Evolutionary conservation across 2,888 invertebrate species (phyloP).

Genomic region (Polylopha cassiicola): DNA sequence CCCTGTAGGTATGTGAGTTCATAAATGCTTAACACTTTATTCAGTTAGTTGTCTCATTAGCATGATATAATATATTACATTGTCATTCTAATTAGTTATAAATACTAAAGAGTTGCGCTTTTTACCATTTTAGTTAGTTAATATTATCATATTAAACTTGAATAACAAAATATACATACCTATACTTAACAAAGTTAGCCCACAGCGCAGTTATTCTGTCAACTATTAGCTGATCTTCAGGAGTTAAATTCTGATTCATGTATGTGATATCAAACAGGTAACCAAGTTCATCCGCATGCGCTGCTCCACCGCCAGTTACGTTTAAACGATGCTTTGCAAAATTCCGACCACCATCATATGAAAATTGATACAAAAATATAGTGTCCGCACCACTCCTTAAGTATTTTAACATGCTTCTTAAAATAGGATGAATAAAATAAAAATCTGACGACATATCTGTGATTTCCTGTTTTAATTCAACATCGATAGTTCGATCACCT

Average conservation of each 20-base stretch:
- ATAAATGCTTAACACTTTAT: too few relatives aligned
- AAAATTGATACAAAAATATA: slow-evolving; percentile 37
- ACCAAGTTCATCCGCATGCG: slow-evolving; percentile 40
- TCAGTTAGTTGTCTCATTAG: too few relatives aligned
- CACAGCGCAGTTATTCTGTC: slow-evolving; percentile 42
- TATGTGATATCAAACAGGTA: slow-evolving; percentile 37
- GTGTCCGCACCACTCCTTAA: slow-evolving; percentile 28
- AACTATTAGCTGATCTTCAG: slow-evolving; percentile 39
- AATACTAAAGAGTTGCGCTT: background rate
- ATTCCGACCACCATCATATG: slow-evolving; percentile 37
- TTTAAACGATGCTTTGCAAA: slow-evolving; percentile 24
- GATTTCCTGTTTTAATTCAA: slow-evolving; percentile 20
- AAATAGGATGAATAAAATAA: slow-evolving; percentile 32
- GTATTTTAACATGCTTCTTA: slow-evolving; percentile 31
- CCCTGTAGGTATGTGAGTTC: too few relatives aligned
- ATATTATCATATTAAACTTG: too few relatives aligned
- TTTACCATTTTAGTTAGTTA: background rate
- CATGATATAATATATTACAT: too few relatives aligned
- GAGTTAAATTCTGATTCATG: slow-evolving; percentile 24
- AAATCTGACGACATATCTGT: slow-evolving; percentile 37
- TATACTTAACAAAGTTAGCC: slow-evolving; percentile 49
- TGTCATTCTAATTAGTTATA: too few relatives aligned
- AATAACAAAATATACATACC: slow-evolving; percentile 36
- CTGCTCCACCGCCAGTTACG: slow-evolving; percentile 30
- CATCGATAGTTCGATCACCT: slow-evolving; percentile 29